These are phyloP conservation scores for Nematolebias whitei DNA, from an alignment of 2,113 vertebrate species.

Conservation along the genomic window DNA sequence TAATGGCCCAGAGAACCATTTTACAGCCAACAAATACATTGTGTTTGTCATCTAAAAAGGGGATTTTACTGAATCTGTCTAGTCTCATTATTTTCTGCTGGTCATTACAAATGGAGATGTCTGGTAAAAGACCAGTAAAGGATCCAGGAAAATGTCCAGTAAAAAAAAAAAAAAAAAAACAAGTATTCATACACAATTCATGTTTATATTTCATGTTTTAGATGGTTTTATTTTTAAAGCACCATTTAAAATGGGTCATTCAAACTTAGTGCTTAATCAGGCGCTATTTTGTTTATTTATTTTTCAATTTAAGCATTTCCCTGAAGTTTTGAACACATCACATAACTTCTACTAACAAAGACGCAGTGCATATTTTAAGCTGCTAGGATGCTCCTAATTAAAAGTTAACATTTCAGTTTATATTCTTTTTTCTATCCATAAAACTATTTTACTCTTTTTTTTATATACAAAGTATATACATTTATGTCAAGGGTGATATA, in stretches of 20 bases:
- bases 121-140: constrained; percentile 20
- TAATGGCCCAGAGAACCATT: constrained; percentile 66
- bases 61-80: constrained; percentile 43
- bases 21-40: constrained; percentile 61
- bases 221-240: constrained; percentile 6
- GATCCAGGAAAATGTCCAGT: not conserved
- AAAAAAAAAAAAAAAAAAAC: constrained; percentile 34
- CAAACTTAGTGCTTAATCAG: constrained; percentile 12
- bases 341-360: constrained; percentile 21
- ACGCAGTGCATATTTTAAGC: constrained; percentile 21
- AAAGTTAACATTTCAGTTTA: constrained; percentile 26
- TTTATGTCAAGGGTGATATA: not conserved
- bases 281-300: constrained; percentile 1
- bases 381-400: not conserved
- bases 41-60: constrained; percentile 48
- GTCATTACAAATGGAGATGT: constrained; percentile 50
- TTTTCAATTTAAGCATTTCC: not conserved
- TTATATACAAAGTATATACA: too few relatives aligned
- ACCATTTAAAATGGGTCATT: constrained; percentile 30
- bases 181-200: too few relatives aligned
- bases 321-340: constrained; percentile 13
- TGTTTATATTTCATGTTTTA: constrained; percentile 24
- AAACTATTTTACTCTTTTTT: constrained; percentile 13
- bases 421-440: not conserved
- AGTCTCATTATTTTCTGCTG: constrained; percentile 55